Base-by-base conservation (phyloP, 2,888 invertebrate genomes). In the Eupithecia insigniata region DNA sequence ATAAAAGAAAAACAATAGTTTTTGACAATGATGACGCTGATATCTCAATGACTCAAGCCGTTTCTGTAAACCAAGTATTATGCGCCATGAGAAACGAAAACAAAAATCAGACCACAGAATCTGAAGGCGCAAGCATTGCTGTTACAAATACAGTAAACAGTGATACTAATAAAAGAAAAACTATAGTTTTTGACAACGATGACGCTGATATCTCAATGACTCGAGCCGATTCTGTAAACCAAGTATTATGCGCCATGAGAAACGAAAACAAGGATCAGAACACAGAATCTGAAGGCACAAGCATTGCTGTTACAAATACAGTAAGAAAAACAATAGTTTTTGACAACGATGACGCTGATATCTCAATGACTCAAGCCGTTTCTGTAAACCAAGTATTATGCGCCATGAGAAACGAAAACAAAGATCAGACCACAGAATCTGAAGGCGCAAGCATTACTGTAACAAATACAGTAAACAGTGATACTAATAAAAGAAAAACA, bases 1-100 rank as follows among this genome's bases (percentile, higher is more conserved):
- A 64, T 22, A 64, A 64, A 36, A 64, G 64, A 34, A n/a, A 22
- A 36, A 64, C 64, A 7, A 26, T 64, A 26, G 64, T 64, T 0
- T 79, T 78, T 69, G 78, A 80, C 39, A 69, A 79, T 32, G 76
- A 80, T 6, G 74, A 78, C 0, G 79, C 74, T 1, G 76, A 86
- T 71, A 77, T 84, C 14, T 85, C 86, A 18, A 74, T 84, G 26
- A 83, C 84, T 16, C 78, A 83, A 79, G 77, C 75, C 26, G 73
- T 83, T 60, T 60, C 60, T 30, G 1, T 60, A 1, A 60, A 60
- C 30, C 18, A 60, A 30, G 22, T 64, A 22, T 64, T 64, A 64
- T 64, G 64, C 36, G 64, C 36, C 22, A 34, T 64, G 36, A 36
- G 36, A 14, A n/a, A n/a, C n/a, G 64, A 36, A 64, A 62, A 62